Base-by-base conservation (phyloP, 2,797 vertebrate species). In the Cirrhinus mrigala region DNA sequence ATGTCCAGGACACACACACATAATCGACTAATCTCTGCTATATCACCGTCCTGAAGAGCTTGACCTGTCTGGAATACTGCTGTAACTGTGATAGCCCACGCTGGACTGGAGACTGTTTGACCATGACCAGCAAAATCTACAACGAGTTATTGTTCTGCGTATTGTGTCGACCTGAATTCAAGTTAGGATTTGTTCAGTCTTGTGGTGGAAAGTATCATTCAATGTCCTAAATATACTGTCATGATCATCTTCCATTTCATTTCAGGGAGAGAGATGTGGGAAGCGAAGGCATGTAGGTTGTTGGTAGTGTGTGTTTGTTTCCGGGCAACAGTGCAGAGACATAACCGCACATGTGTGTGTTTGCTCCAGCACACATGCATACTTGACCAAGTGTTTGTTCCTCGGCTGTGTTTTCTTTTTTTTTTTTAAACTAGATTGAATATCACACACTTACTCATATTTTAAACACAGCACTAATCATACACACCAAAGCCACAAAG, bases 51-150 rank as follows among this genome's bases (percentile, higher is more conserved):
- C 92, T 92, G 90, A 81, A 91, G 88, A n/a, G 11, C 44, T 91
- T 77, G 79, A 92, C 91, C 91, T 88, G 90, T 91, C 89, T 81
- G 37, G 91, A 94, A 94, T 94, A 91, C 89, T 80, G 92, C 94
- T 94, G 90, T 94, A 91, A 95, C 94, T 93, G 92, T 71, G 81
- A 94, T 89, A 90, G 90, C 77, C 81, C 90, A 89, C 88, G n/a
- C 81, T 92, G 87, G 90, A 90, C 93, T 91, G 91, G 5, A 71
- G 22, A n/a, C 48, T 12, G 60, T 66, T 76, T 85, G 18, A 77
- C 33, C 16, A 62, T 29, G 12, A 29, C 56, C 46, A 14, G 29
- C 77, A 18, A 84, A 77, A 50, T 60, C 64, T 46, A 56, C 22
- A 83, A 66, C 20, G 8, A 58, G 14, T 78, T 77, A 60, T 44